Base-by-base conservation (phyloP, 2,888 invertebrate genomes). In the Clunio marinus region DNA sequence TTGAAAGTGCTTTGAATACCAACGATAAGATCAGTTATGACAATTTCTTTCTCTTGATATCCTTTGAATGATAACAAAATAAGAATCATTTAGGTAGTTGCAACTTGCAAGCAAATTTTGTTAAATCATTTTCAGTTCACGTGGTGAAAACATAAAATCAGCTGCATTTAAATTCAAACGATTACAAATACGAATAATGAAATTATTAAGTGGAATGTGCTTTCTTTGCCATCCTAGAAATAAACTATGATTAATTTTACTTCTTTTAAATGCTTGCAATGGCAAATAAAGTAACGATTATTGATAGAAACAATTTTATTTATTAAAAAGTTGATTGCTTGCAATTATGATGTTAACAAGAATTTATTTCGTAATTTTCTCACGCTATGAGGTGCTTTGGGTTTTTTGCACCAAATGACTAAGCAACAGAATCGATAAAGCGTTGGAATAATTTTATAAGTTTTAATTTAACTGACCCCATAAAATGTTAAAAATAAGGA, bases 401-500 rank as follows among this genome's bases (percentile, higher is more conserved):
- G n/a, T n/a, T n/a, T 41, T 15, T 5, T 41, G 15, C 41, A 41
- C n/a, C n/a, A 41, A 10, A 41, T 41, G 41, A 41, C n/a, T n/a
- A n/a, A n/a, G n/a, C n/a, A n/a, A n/a, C n/a, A n/a, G n/a, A 41
- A n/a, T 41, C 41, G 15, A 41, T 41, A 15, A 41, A 10, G n/a
- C n/a, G 15, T 41, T 15, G 41, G n/a, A 41, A 41, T 41, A 41
- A 13, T 41, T 41, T n/a, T n/a, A n/a, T n/a, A n/a, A n/a, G n/a
- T n/a, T n/a, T n/a, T n/a, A n/a, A n/a, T n/a, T n/a, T 15, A 41
- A 41, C 41, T 41, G 41, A 41, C 41, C 41, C 41, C 41, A 41
- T 41, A n/a, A 41, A 41, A 15, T 41, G 41, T 41, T 41, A 5
- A 3, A 10, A 32, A 32, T 32, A 32, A n/a, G n/a, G n/a, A n/a